A percentile compares a stretch with the other conserved stretches of the same genome.
phyloP scores from a whole-genome alignment of 2,113 vertebrate genomes.

The Pseudopipra pipra region DNA sequence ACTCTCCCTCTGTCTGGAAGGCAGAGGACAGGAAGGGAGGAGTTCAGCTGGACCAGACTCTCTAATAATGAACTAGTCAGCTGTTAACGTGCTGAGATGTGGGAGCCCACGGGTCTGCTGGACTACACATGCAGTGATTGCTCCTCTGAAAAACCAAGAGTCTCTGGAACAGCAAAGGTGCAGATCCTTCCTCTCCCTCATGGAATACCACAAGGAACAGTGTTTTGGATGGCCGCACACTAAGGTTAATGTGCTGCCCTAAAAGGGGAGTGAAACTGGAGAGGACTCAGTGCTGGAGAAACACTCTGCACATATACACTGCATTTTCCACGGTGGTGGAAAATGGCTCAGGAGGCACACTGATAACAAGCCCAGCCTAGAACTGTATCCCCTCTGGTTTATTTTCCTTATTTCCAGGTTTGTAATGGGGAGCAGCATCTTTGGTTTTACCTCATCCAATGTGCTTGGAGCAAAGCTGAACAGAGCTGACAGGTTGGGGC shows the following conservation, averaged over 20 bases:
- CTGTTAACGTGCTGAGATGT: neutral
- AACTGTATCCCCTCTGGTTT: neutral
- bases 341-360: neutral
- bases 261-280: neutral
- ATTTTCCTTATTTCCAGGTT: neutral
- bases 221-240: neutral
- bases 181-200: neutral
- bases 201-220: rapidly evolving
- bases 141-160: neutral
- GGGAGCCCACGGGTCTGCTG: neutral
- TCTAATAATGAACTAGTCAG: neutral
- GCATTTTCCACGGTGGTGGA: neutral
- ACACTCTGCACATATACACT: rapidly evolving
- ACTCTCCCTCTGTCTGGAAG: slow-evolving; percentile 21
- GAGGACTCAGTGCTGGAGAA: neutral
- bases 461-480: neutral
- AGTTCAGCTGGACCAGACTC: slow-evolving; percentile 7
- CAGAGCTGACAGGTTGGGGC: neutral
- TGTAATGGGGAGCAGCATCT: neutral
- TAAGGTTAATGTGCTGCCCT: rapidly evolving
- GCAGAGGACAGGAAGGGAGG: slow-evolving; percentile 54
- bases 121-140: neutral
- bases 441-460: neutral
- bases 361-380: neutral
- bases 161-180: neutral